Evolutionary conservation across 1,140 invertebrate genomes (phyloP).

Genomic region (Drosophila quadrilineata): DNA sequence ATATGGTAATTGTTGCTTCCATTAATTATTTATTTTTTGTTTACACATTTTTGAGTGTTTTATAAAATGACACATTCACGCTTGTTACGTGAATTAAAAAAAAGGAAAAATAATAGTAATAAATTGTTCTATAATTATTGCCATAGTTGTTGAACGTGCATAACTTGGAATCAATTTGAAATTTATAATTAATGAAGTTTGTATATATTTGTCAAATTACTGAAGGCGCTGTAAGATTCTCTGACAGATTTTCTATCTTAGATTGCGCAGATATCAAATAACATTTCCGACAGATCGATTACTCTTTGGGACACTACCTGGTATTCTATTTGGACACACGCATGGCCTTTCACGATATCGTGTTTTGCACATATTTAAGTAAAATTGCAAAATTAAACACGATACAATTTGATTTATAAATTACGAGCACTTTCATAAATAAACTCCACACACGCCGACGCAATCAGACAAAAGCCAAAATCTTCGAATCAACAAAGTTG

Average conservation of each 20-base stretch:
- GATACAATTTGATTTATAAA: slow-evolving; percentile 37
- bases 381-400: slow-evolving; percentile 33
- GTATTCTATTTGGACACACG: not conserved
- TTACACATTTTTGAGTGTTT: slow-evolving; percentile 16
- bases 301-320: not conserved
- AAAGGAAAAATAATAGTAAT: too few relatives aligned
- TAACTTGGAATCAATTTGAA: too few relatives aligned
- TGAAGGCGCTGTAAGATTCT: too few relatives aligned
- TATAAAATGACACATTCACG: slow-evolving; percentile 16
- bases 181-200: too few relatives aligned
- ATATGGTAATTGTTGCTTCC: not conserved
- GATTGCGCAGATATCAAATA: too few relatives aligned
- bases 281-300: not conserved
- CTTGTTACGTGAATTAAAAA: slow-evolving; percentile 52
- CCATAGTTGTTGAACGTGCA: slow-evolving; percentile 43
- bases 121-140: slow-evolving; percentile 16
- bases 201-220: too few relatives aligned
- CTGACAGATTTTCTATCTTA: too few relatives aligned
- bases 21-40: not conserved
- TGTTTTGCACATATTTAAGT: slow-evolving; percentile 19
- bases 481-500: not conserved
- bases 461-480: slow-evolving; percentile 4
- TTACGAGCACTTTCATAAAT: slow-evolving; percentile 40
- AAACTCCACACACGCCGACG: slow-evolving; percentile 30
- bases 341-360: not conserved